Base-by-base conservation (phyloP, 2,113 vertebrate genomes). In the Jacana jacana region DNA sequence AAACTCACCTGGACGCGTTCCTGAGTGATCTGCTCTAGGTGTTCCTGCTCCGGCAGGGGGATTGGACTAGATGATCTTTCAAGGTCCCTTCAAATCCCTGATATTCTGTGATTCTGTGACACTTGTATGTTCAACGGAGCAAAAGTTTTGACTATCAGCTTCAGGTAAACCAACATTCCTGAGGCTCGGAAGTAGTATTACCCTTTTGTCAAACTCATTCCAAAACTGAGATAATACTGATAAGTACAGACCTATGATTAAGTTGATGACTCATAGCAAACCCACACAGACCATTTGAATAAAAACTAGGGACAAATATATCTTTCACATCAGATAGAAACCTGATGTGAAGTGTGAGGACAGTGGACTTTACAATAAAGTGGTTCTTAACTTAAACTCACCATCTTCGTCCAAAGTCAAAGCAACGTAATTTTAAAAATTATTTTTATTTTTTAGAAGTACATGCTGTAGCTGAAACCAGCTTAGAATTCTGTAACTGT, bases 281-380 rank as follows among this genome's bases (percentile, higher is more conserved):
- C 3, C 5, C 7, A 16, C 27, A 54, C 3, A 68, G 30, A 57
- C 0, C 1, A 57, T 84, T 35, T n/a, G 18, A 40, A 39, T 58
- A 48, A 73, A 79, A 91, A 28, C 40, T 52, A 63, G 13, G 35
- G 22, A 28, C 8, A 64, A 76, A 71, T 61, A 11, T 20, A 12
- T 49, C 10, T 33, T 20, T 48, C 17, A 51, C 1, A 55, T n/a
- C 27, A 57, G 40, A 42, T 30, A 40, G 31, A 33, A 83, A 3
- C 17, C 17, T 63, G 18, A 22, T 18, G 3, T 78, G 44, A 84
- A 66, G 1, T 19, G 4, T 24, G 27, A 92, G 46, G 37, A 28
- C 8, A 61, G 6, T 28, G 27, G 19, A 70, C 10, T 48, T 81
- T 54, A 39, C 4, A 69, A 42, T 2, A 57, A 11, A 49, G 7